Conservation (phyloP, 2,113 vertebrate genomes). For the Apteryx owenii region DNA sequence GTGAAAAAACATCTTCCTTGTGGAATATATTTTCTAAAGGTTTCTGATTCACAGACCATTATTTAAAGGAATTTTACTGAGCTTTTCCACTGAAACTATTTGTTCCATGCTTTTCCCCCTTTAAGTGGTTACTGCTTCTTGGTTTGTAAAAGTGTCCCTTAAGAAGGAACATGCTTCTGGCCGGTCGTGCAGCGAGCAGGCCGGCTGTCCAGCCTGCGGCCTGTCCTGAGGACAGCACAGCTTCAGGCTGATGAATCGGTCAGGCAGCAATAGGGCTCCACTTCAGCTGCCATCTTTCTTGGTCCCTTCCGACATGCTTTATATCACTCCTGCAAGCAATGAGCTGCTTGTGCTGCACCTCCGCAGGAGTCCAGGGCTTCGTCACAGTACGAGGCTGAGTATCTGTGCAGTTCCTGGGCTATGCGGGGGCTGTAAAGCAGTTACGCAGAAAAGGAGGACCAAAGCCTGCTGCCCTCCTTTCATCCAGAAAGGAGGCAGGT, state of each 20-base stretch:
- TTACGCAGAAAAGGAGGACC: not conserved
- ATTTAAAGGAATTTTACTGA: not conserved
- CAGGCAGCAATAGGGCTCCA: not conserved
- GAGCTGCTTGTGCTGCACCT: not conserved
- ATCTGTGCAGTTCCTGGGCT: not conserved
- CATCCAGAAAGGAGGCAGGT: not conserved
- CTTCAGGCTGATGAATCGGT: not conserved
- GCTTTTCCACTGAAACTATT: not conserved
- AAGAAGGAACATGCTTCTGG: not conserved
- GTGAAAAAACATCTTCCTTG: not conserved
- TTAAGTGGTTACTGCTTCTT: not conserved
- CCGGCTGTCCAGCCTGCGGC: too few species aligned
- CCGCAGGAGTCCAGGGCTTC: not conserved
- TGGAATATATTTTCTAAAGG: not conserved
- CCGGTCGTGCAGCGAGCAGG: rapidly evolving
- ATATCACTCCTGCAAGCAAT: not conserved
- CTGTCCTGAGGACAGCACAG: not conserved
- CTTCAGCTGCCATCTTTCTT: not conserved
- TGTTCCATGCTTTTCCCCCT: not conserved
- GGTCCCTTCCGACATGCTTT: rapidly evolving
- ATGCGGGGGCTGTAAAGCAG: rapidly evolving
- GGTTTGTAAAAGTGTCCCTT: not conserved
- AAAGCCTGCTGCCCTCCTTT: not conserved
- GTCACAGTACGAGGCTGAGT: rapidly evolving
- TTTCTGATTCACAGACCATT: not conserved